A percentile compares a stretch with the other conserved stretches of the same genome.
Conservation (phyloP, 2,888 invertebrate species). For the Druceiella hillmani region DNA sequence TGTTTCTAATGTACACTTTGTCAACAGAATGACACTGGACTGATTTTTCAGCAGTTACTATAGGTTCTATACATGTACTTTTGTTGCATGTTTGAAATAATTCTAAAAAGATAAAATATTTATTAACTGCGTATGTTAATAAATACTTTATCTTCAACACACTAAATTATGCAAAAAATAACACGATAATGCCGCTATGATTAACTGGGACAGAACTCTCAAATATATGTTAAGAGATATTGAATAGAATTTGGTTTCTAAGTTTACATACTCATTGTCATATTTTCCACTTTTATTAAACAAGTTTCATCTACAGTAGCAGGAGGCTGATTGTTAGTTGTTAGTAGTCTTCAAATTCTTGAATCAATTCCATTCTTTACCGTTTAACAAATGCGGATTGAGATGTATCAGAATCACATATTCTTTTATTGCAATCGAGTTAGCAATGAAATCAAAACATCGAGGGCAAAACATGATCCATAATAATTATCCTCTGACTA, state of each 20-base stretch:
- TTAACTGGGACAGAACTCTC: too few relatives aligned
- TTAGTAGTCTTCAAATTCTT: conserved; percentile 12
- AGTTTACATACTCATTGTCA: conserved; percentile 10
- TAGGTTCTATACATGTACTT: conserved; percentile 8
- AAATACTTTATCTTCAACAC: too few relatives aligned
- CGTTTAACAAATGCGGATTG: conserved; percentile 15
- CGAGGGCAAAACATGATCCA: conserved; percentile 17
- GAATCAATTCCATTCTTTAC: conserved; percentile 13
- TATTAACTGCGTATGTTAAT: too few relatives aligned
- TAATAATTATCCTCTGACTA: conserved; percentile 14
- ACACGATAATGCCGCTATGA: background rate
- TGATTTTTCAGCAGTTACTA: conserved; percentile 12
- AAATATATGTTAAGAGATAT: conserved; percentile 7
- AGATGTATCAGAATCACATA: conserved; percentile 12
- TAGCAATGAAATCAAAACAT: conserved; percentile 23
- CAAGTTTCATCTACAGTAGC: conserved; percentile 10
- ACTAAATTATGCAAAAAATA: conserved; percentile 3
- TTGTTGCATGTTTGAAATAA: conserved; percentile 6
- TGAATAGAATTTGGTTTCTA: conserved; percentile 7
- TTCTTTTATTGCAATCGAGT: conserved; percentile 14
- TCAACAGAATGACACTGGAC: conserved; percentile 9
- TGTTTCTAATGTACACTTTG: conserved; percentile 12
- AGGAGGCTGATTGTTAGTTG: conserved; percentile 10
- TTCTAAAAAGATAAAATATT: conserved; percentile 7
- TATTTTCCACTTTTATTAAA: too few relatives aligned